A percentile compares a stretch with the other conserved stretches of the same genome.
Conservation (phyloP, 2,113 vertebrate genomes). For the Neodontobutis hainanensis region DNA sequence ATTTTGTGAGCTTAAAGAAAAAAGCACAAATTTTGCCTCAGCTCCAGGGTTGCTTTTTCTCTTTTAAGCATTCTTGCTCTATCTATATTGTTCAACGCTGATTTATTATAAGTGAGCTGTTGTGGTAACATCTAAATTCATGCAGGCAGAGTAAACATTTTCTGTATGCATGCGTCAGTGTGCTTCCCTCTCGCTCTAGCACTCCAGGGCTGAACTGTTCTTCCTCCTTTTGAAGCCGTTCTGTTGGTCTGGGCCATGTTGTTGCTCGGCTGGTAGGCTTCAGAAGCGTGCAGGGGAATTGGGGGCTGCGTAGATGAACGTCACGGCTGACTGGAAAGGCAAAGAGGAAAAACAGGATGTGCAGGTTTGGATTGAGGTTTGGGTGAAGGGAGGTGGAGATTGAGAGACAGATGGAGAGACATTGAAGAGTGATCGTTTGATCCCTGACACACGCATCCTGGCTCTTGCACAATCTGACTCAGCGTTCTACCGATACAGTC, state of each 20-base stretch:
- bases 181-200: constrained; percentile 40
- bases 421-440: constrained; percentile 47
- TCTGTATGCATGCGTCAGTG: constrained; percentile 59
- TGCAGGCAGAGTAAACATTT: constrained; percentile 46
- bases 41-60: constrained; percentile 6
- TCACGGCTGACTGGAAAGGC: constrained; percentile 58
- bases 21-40: neutral
- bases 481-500: constrained; percentile 39
- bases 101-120: constrained; percentile 25
- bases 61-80: neutral
- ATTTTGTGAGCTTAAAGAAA: too few relatives aligned
- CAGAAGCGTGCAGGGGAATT: constrained; percentile 55
- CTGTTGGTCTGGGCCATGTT: constrained; percentile 49
- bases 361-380: constrained; percentile 35
- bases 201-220: constrained; percentile 52
- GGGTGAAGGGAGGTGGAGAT: constrained; percentile 43
- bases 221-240: constrained; percentile 63
- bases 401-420: constrained; percentile 8
- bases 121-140: constrained; percentile 41
- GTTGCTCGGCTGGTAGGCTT: constrained; percentile 41
- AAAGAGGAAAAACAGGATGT: constrained; percentile 32
- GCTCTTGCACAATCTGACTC: constrained; percentile 52
- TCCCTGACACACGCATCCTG: constrained; percentile 34
- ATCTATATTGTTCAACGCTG: constrained; percentile 19
- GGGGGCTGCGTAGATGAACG: constrained; percentile 40